Percentiles rank a stretch among this genome's conserved stretches.
These are phyloP conservation scores for Chauna torquata DNA, from an alignment of 2,113 vertebrate species.

Conservation along the genomic window DNA sequence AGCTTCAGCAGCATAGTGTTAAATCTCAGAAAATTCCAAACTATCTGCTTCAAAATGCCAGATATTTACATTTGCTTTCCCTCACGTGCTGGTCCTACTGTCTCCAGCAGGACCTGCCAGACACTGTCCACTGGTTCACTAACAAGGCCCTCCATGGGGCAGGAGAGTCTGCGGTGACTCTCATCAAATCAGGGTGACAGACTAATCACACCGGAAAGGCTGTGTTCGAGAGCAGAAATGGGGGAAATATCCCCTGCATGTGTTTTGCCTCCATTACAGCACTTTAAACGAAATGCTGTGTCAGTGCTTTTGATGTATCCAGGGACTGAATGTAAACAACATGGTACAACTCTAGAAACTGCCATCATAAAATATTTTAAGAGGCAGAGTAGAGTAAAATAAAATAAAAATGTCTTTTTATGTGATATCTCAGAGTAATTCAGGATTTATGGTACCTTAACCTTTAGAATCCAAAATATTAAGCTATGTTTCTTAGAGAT, in stretches of 20 bases:
- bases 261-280: conserved; percentile 57
- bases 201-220: conserved; percentile 12
- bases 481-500: conserved; percentile 90
- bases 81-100: background rate
- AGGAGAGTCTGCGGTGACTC: background rate
- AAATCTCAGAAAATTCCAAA: conserved; percentile 5
- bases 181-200: conserved; percentile 44
- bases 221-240: background rate
- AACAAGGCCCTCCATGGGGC: background rate
- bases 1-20: background rate
- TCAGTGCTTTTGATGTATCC: conserved; percentile 82
- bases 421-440: conserved; percentile 88
- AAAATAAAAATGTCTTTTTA: conserved; percentile 90
- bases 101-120: background rate
- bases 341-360: conserved; percentile 81
- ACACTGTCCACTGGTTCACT: background rate
- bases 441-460: conserved; percentile 86
- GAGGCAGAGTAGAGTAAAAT: conserved; percentile 86
- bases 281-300: conserved; percentile 76
- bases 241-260: conserved; percentile 1
- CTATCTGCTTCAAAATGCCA: background rate
- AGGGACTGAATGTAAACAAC: conserved; percentile 84
- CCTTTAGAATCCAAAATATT: conserved; percentile 90
- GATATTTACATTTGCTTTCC: background rate
- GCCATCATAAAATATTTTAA: conserved; percentile 88